These are phyloP conservation scores for Zaprionus ghesquierei DNA, from an alignment of 1,140 invertebrate species.

Conservation along the genomic window DNA sequence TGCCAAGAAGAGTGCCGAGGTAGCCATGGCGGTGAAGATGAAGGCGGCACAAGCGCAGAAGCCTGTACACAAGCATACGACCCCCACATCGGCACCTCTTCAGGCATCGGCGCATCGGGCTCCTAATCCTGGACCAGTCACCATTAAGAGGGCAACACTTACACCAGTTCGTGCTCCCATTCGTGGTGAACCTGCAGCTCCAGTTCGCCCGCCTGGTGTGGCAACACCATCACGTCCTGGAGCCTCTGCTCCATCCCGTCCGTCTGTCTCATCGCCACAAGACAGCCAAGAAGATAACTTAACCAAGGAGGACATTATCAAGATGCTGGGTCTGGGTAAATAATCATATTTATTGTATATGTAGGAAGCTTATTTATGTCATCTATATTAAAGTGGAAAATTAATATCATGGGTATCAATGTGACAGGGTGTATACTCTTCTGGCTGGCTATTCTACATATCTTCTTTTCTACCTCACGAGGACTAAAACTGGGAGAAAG, in stretches of 20 bases:
- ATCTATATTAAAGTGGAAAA: no score
- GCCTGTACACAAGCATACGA: no score
- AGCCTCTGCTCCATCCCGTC: neutral
- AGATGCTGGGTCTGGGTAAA: constrained; percentile 44
- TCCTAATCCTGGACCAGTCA: neutral
- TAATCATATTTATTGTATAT: neutral
- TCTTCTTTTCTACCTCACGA: no score
- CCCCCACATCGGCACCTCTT: no score
- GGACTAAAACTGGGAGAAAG: no score
- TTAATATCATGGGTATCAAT: no score
- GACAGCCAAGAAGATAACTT: constrained; percentile 20
- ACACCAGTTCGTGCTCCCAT: neutral
- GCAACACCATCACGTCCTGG: constrained; percentile 1
- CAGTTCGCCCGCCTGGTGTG: neutral
- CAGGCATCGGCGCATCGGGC: no score
- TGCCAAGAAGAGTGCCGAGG: neutral
- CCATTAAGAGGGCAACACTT: neutral
- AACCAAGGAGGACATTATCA: constrained; percentile 53
- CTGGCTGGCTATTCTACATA: no score
- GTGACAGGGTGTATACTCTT: no score
- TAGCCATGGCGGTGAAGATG: neutral
- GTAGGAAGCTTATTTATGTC: no score
- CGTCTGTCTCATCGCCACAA: neutral
- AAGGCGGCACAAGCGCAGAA: neutral
- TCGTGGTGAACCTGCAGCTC: neutral